Conservation (phyloP, 2,797 vertebrate species). For the Pseudochromis fuscus region DNA sequence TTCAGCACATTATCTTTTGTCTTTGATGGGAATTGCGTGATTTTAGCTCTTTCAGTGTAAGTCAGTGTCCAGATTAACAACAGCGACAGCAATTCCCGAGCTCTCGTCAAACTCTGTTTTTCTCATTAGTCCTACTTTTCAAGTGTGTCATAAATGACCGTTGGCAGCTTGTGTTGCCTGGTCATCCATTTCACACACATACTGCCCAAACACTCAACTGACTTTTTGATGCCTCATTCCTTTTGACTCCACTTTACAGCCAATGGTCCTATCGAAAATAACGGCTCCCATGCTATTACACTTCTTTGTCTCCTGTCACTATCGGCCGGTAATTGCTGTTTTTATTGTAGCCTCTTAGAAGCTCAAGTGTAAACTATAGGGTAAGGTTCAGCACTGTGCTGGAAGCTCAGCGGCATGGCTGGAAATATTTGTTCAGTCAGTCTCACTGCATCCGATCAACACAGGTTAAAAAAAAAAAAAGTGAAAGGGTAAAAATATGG, state of each 20-base stretch:
- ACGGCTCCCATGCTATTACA: conserved; percentile 66
- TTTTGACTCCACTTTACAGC: conserved; percentile 72
- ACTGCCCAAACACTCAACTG: conserved; percentile 55
- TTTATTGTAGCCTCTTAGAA: conserved; percentile 76
- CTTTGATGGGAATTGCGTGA: conserved; percentile 48
- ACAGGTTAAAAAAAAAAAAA: conserved; percentile 16
- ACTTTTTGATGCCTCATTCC: conserved; percentile 74
- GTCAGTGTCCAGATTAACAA: conserved; percentile 49
- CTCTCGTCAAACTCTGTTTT: conserved; percentile 48
- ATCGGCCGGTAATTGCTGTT: conserved; percentile 73
- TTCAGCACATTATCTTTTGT: conserved; percentile 50
- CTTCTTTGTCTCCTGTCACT: conserved; percentile 76
- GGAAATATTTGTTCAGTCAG: conserved; percentile 60
- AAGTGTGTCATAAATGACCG: conserved; percentile 57
- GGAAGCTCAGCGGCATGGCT: conserved; percentile 51
- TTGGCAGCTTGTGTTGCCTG: conserved; percentile 44
- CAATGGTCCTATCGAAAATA: conserved; percentile 70
- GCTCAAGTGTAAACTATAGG: conserved; percentile 76
- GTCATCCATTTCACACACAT: conserved; percentile 65
- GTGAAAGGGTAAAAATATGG: too few species aligned
- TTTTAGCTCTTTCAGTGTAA: conserved; percentile 47
- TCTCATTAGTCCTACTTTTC: conserved; percentile 63
- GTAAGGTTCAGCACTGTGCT: conserved; percentile 52
- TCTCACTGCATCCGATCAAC: conserved; percentile 33
- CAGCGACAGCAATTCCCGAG: conserved; percentile 37